These are phyloP conservation scores for Rhynchonycteris naso DNA, from an alignment of 2,797 vertebrate genomes.

Conservation along the genomic window DNA sequence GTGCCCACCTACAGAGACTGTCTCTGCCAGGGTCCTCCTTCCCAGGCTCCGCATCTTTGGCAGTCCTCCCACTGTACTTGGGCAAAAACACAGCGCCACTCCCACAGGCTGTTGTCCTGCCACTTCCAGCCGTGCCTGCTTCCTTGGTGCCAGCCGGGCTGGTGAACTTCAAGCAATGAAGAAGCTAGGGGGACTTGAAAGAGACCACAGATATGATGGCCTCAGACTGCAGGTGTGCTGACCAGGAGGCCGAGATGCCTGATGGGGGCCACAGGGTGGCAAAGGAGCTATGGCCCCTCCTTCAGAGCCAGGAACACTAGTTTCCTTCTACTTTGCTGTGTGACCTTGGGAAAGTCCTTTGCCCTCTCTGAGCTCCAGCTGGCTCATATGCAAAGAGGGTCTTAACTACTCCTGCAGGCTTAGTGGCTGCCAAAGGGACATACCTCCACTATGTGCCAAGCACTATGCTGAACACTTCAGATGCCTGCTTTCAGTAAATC, in stretches of 20 bases:
- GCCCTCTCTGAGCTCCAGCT: not conserved
- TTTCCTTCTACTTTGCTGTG: not conserved
- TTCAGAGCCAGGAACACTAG: not conserved
- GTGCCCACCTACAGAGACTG: not conserved
- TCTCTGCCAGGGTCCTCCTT: not conserved
- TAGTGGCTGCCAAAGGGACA: not conserved
- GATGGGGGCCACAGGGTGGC: no score
- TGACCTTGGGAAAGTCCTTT: not conserved
- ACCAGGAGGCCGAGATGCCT: not conserved
- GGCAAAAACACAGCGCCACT: not conserved
- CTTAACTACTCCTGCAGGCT: not conserved
- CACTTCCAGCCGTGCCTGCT: not conserved
- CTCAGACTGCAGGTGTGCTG: not conserved
- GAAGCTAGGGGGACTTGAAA: not conserved
- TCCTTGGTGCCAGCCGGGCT: not conserved
- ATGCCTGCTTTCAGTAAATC: not conserved
- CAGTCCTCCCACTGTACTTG: not conserved
- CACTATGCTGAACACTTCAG: accelerated
- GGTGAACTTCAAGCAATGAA: not conserved
- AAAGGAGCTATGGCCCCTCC: not conserved
- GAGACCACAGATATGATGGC: not conserved
- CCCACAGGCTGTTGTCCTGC: not conserved
- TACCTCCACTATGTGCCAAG: not conserved
- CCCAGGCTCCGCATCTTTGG: not conserved
- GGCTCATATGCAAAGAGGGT: not conserved